phyloP scores from a whole-genome alignment of 2,797 vertebrate species.

The Poecilia gillii region DNA sequence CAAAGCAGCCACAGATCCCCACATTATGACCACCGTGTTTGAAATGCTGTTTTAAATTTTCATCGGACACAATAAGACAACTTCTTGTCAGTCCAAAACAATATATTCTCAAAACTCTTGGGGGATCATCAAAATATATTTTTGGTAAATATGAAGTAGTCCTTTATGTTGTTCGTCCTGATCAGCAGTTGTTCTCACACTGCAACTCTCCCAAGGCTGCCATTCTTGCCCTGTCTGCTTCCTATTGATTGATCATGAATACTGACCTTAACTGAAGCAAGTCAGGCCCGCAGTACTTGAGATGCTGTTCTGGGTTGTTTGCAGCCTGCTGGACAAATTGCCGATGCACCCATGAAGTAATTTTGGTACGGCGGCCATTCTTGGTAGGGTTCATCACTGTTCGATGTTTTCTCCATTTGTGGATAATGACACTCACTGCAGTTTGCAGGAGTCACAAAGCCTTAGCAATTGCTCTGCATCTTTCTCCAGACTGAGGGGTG shows the following conservation, averaged over 20 bases:
- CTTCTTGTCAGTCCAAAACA: not conserved
- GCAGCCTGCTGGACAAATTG: not conserved
- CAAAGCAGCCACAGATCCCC: not conserved
- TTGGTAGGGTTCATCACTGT: not conserved
- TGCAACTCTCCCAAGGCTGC: not conserved
- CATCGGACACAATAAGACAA: not conserved
- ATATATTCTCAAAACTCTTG: not conserved
- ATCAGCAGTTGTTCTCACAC: not conserved
- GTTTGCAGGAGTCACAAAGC: not conserved
- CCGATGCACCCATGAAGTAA: not conserved
- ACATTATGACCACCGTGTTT: not conserved
- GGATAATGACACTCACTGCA: not conserved
- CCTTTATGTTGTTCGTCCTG: not conserved
- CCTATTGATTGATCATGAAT: not conserved
- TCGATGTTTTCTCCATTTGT: not conserved
- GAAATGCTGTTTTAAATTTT: not conserved
- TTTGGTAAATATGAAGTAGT: not conserved
- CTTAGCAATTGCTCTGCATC: not conserved
- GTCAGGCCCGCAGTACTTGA: not conserved
- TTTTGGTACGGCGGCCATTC: not conserved
- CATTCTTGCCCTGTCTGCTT: not conserved
- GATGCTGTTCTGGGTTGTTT: not conserved
- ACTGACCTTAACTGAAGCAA: slow-evolving; percentile 1
- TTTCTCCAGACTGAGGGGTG: not conserved
- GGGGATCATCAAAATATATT: not conserved